Evolutionary conservation across 2,888 invertebrate species (phyloP), one percentile per base, ranked within the genome.

Genomic region (Drosophila vallismaia): DNA sequence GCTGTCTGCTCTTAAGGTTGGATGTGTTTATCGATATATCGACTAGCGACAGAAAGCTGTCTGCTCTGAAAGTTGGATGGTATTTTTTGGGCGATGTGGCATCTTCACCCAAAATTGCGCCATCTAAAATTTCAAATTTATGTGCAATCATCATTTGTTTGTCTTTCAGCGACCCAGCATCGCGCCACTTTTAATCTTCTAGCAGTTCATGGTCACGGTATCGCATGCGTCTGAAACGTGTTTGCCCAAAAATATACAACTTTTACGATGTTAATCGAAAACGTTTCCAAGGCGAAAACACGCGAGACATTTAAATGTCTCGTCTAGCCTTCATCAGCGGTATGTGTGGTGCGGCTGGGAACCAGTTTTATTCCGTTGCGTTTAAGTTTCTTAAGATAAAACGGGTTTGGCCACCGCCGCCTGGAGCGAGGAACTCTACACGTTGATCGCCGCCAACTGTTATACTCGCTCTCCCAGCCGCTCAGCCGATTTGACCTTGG

Each of bases 291-390:
- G 60, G 60, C 60, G 31, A 57, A 9, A 42, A 42, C 40, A 42
- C 40, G 19, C 40, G 46, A 48, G 31, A 57, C 46, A 46, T 48
- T 26, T 31, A 40, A 26, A 58, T 58, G 58, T 62, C 58, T 62
- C 40, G 33, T 33, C 42, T 53, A 14, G 51, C 24, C 31, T 58
- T 64, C 63, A 64, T 64, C 64, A 64, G 64, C 26, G 9, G 5
- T 36, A 19, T 42, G 14, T 19, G 19, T 19, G 19, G 19, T 19
- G 19, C 19, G 29, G 8, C 36, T 50, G 24, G 33, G 42, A 51
- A 64, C 64, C 64, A 64, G 64, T 64, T 64, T 64, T 52, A 52
- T 63, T 63, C 67, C 67, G 49, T 50, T 44, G 49, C 57, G 36
- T 57, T 10, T 38, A 29, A 49, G 63, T 63, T 63, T 57, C 28